Conservation (phyloP, 2,888 invertebrate species). For the Amaurobius ferox region DNA sequence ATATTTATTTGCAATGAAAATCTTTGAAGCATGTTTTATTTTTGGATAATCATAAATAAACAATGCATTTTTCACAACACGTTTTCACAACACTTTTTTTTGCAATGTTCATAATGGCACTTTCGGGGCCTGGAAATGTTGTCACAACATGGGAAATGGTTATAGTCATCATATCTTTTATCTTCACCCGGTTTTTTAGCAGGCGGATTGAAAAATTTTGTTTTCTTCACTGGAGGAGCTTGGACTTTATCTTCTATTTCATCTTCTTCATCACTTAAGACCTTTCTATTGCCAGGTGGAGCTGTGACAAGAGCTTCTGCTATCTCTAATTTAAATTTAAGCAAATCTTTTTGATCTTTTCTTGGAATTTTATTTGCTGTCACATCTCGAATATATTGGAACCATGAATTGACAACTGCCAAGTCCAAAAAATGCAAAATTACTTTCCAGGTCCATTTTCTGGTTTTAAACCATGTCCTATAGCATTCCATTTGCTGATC, state of each 20-base stretch:
- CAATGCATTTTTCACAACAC: too few species aligned
- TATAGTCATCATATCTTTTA: constrained; percentile 16
- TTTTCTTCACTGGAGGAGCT: background rate
- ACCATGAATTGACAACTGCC: too few species aligned
- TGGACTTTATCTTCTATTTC: background rate
- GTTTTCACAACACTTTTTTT: too few species aligned
- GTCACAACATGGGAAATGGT: background rate
- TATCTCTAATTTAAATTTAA: constrained; percentile 22
- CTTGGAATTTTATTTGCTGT: background rate
- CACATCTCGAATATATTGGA: too few species aligned
- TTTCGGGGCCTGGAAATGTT: constrained; percentile 1
- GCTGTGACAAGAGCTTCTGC: constrained; percentile 17
- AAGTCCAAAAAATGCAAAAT: too few species aligned
- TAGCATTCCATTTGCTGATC: too few species aligned
- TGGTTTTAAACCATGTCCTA: constrained; percentile 1
- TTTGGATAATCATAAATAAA: too few species aligned
- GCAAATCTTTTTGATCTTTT: constrained; percentile 10
- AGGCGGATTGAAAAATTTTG: constrained; percentile 11
- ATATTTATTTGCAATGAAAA: too few species aligned
- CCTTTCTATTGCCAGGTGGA: background rate
- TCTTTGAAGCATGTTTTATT: too few species aligned
- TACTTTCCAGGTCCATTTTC: too few species aligned
- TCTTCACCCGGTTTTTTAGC: background rate
- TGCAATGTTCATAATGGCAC: constrained; percentile 4
- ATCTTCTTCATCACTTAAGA: background rate